Evolutionary conservation across 1,140 invertebrate species (phyloP), one percentile per base, ranked within the genome.

Genomic region (Wasmannia auropunctata): DNA sequence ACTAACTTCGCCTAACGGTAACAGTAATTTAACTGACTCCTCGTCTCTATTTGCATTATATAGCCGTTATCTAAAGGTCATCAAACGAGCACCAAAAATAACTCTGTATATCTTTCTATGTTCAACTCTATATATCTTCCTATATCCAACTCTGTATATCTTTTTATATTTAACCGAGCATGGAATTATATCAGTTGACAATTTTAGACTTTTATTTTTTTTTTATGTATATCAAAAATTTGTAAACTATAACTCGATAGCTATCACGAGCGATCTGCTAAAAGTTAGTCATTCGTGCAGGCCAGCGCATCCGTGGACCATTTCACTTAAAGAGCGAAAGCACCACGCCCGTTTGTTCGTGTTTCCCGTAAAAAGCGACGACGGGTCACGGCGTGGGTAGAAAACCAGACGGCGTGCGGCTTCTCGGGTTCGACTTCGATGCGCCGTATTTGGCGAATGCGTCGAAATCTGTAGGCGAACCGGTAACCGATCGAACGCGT

Each of bases 361-460:
- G n/a, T 88, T 80, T 81, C 22, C 80, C 85, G 80, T 91, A 91
- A 86, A 91, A 93, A 92, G 90, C 83, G 87, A 92, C 88, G 87
- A 58, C 87, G 76, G 91, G 87, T 91, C 88, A 90, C 25, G 46
- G 88, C 89, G 92, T 93, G 89, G 92, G 93, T 49, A 88, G 90
- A 81, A 63, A 89, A 86, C 88, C 83, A 77, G 81, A 54, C 49
- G 19, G 37, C 34, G 16, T 49, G 49, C 46, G 65, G 8, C 49
- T 49, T 43, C 46, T 74, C 65, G 51, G 31, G 43, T 72, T 51
- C 74, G 49, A 88, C 90, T 86, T 86, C 70, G 85, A 31, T 91
- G 81, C 85, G 75, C 93, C 93, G 90, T 94, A 94, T 94, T 93
- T 93, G 93, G 93, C 74, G 90, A 94, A 92, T 86, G 89, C 87